Conservation (phyloP, 2,888 invertebrate genomes). For the Lasioglossum morio region DNA sequence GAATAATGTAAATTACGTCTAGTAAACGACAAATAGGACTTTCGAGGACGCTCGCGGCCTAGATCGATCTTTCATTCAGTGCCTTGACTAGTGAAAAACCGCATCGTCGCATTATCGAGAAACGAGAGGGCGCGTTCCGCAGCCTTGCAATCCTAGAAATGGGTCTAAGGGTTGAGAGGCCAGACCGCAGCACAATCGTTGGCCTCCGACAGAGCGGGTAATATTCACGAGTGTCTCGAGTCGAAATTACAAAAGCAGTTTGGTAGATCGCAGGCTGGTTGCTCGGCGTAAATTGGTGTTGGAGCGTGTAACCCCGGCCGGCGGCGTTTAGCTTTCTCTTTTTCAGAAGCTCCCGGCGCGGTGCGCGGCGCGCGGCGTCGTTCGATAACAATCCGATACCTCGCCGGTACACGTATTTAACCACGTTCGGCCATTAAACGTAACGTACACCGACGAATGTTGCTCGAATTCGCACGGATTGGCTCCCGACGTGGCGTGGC, state of each 20-base stretch:
- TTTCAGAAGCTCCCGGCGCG: conserved; percentile 53
- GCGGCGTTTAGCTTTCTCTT: conserved; percentile 55
- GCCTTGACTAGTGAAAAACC: too few relatives aligned
- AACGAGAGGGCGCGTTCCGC: too few relatives aligned
- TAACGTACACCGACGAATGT: conserved; percentile 53
- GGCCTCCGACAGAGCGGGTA: neutral
- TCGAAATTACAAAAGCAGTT: conserved; percentile 1
- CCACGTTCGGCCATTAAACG: conserved; percentile 31
- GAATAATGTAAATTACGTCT: too few relatives aligned
- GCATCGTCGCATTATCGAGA: too few relatives aligned
- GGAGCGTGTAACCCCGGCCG: neutral
- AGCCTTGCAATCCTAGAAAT: too few relatives aligned
- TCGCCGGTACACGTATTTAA: conserved; percentile 49
- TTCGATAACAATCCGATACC: conserved; percentile 57
- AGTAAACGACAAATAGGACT: too few relatives aligned
- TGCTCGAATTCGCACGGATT: conserved; percentile 53
- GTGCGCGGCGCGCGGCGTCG: conserved; percentile 22
- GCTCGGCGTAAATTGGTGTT: neutral
- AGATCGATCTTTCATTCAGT: too few relatives aligned
- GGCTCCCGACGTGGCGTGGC: neutral
- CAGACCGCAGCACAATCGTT: neutral
- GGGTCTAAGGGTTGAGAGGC: neutral
- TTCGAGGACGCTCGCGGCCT: too few relatives aligned
- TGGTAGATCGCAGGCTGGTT: neutral
- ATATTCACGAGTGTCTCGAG: neutral